A percentile compares a stretch with the other conserved stretches of the same genome.
These are phyloP conservation scores for Smutsia temminckii DNA, from an alignment of 2,797 vertebrate species.

Conservation along the genomic window DNA sequence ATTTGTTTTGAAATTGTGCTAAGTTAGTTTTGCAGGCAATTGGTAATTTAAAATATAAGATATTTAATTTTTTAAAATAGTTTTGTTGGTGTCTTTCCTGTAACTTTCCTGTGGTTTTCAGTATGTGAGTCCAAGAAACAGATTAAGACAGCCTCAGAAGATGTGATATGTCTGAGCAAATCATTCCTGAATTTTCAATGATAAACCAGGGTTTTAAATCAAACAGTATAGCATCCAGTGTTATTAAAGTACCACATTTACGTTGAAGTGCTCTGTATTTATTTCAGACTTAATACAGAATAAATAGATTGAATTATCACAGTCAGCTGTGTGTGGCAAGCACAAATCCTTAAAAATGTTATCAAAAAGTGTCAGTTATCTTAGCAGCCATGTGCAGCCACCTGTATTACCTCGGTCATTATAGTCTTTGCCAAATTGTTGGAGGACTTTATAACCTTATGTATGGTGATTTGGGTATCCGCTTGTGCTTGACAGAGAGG, in stretches of 20 bases:
- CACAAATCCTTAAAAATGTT: constrained; percentile 84
- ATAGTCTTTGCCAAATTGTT: constrained; percentile 84
- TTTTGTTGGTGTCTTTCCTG: constrained; percentile 87
- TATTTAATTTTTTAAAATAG: constrained; percentile 82
- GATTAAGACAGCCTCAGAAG: constrained; percentile 78
- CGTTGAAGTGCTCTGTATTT: constrained; percentile 70
- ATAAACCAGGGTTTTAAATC: constrained; percentile 85
- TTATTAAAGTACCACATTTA: constrained; percentile 80
- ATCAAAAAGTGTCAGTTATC: constrained; percentile 89
- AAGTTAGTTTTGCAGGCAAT: constrained; percentile 89
- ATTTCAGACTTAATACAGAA: constrained; percentile 49
- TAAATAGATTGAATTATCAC: constrained; percentile 79
- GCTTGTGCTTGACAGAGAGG: constrained; percentile 86
- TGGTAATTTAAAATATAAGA: constrained; percentile 91
- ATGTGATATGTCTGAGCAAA: constrained; percentile 84
- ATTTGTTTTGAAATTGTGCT: constrained; percentile 90
- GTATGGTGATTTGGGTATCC: constrained; percentile 87
- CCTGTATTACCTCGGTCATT: constrained; percentile 87
- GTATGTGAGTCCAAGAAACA: constrained; percentile 81
- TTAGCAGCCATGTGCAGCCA: constrained; percentile 87
- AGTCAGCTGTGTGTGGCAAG: constrained; percentile 79
- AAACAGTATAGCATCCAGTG: constrained; percentile 83
- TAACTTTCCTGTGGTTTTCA: constrained; percentile 93
- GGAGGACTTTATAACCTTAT: constrained; percentile 84
- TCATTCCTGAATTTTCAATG: constrained; percentile 81